Conservation (phyloP, 1,140 invertebrate genomes). For the Schlechtendalia chinensis region DNA sequence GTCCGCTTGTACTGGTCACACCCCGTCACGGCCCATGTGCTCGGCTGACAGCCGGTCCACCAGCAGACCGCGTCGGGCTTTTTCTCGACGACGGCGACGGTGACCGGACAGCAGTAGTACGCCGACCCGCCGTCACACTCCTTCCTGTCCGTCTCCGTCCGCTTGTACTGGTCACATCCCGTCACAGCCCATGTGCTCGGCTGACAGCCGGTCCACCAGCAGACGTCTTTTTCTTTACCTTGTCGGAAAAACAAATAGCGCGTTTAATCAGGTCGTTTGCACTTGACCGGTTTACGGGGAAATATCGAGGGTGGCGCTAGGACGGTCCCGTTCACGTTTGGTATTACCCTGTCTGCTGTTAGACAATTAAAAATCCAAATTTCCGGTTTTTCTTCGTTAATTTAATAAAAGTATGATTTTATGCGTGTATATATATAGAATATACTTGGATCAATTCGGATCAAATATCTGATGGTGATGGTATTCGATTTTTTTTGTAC, state of each 20-base stretch:
- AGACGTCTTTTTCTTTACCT: neutral
- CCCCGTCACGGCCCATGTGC: constrained; percentile 22
- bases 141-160: constrained; percentile 5
- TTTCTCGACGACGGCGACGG: neutral
- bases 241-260: neutral
- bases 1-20: constrained; percentile 42
- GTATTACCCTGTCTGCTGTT: too few relatives aligned
- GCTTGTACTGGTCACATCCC: constrained; percentile 45
- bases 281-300: too few relatives aligned
- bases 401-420: too few relatives aligned
- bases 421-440: too few relatives aligned
- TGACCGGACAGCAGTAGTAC: constrained; percentile 36
- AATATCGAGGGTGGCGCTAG: too few relatives aligned
- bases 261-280: too few relatives aligned
- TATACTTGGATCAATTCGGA: too few relatives aligned
- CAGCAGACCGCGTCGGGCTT: neutral
- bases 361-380: too few relatives aligned
- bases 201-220: constrained; percentile 50
- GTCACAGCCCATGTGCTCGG: constrained; percentile 24
- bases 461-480: too few relatives aligned
- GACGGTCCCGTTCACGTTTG: too few relatives aligned
- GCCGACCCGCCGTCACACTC: constrained; percentile 21
- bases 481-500: too few relatives aligned
- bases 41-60: constrained; percentile 28
- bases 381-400: too few relatives aligned